Conservation (phyloP, 1,140 invertebrate species). For the Meloidogyne exigua region DNA sequence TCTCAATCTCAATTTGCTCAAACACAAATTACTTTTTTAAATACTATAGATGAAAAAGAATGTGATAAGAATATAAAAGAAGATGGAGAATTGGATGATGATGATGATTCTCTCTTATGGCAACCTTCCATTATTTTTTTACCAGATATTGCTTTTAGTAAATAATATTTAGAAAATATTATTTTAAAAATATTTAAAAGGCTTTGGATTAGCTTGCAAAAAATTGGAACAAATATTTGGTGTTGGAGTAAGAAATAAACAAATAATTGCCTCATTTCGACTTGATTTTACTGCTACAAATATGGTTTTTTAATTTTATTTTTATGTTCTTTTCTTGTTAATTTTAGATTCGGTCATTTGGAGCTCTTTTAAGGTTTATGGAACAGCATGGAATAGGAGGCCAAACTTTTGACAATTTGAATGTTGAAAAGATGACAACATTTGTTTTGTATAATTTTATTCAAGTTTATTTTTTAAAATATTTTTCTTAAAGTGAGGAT, state of each 20-base stretch:
- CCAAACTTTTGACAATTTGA: slow-evolving; percentile 41
- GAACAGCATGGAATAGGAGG: slow-evolving; percentile 40
- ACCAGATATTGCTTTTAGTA: slow-evolving; percentile 29
- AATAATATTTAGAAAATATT: not conserved
- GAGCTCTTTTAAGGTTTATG: slow-evolving; percentile 45
- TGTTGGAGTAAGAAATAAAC: slow-evolving; percentile 5
- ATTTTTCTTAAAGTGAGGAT: slow-evolving; percentile 40
- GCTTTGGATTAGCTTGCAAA: slow-evolving; percentile 24
- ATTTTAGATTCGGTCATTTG: slow-evolving; percentile 47
- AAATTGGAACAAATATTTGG: slow-evolving; percentile 29
- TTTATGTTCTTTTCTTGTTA: slow-evolving; percentile 12
- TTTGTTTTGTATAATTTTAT: slow-evolving; percentile 34
- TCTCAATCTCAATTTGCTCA: slow-evolving; percentile 4
- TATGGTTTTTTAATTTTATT: slow-evolving; percentile 24
- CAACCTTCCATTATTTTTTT: slow-evolving; percentile 27
- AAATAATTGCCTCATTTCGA: slow-evolving; percentile 25
- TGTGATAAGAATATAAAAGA: not conserved
- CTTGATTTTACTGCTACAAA: slow-evolving; percentile 27
- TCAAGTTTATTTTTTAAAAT: too few relatives aligned
- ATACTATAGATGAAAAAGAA: slow-evolving; percentile 6
- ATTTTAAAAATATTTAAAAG: slow-evolving; percentile 4
- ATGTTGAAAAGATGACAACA: slow-evolving; percentile 29
- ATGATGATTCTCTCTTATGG: slow-evolving; percentile 4
- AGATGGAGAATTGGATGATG: slow-evolving; percentile 20
- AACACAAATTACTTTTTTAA: slow-evolving; percentile 6